Base-by-base conservation (phyloP, 2,797 vertebrate genomes). In the Brachymystax lenok region DNA sequence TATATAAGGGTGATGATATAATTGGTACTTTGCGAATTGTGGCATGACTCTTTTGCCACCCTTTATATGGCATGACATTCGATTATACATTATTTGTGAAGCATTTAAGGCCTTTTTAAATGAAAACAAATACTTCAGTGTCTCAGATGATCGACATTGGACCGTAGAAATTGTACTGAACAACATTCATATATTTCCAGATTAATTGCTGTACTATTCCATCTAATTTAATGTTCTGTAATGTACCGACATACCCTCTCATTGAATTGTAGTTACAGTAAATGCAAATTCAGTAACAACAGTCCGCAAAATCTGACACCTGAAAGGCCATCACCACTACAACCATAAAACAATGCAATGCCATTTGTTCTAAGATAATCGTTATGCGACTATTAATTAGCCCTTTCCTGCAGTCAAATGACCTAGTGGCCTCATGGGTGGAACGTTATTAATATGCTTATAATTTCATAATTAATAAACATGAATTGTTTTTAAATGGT, bases 261-360 rank as follows among this genome's bases (percentile, higher is more conserved):
- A 13, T 54, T n/a, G 19, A n/a, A 59, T 59, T 59, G 54, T 59
- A n/a, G 54, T 13, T 52, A 17, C 4, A 54, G 74, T 59, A 10
- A 21, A 27, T 78, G 63, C 46, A 73, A 13, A 73, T 80, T 85
- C 74, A 84, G 80, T 69, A 76, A 12, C 24, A 24, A 24, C 24
- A 24, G 24, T 24, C 24, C 24, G 24, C 24, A 68, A 19, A 76
- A 13, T 72, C 69, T 10, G 54, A 78, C 77, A 83, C 86, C 12
- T 78, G 76, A 78, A 84, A 83, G 40, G 64, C 69, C 0, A 17
- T 74, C 66, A 82, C 82, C 84, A 87, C 84, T 35, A 35, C 33
- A 35, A 35, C 33, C 33, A 6, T 35, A 35, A 35, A 35, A 35
- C 33, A 35, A 35, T 35, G 33, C 33, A 35, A 35, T 35, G 33